These are phyloP conservation scores for Craseonycteris thonglongyai DNA, from an alignment of 2,113 vertebrate genomes.

Conservation along the genomic window DNA sequence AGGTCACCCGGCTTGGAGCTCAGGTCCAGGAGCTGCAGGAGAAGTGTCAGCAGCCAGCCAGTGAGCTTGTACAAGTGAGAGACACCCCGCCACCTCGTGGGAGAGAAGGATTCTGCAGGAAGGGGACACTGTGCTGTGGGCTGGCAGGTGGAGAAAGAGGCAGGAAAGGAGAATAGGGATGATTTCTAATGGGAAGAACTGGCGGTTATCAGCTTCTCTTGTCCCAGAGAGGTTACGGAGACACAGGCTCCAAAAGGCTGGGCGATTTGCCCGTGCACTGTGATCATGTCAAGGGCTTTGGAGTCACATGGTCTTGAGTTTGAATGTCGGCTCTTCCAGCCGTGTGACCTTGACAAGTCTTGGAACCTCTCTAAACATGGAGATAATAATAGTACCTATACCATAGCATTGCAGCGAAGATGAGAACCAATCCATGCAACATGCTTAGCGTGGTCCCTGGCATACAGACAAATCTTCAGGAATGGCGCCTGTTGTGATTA, in stretches of 20 bases:
- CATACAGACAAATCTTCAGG: not conserved
- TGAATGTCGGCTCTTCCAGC: not conserved
- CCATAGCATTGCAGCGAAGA: not conserved
- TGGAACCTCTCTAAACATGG: not conserved
- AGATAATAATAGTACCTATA: not conserved
- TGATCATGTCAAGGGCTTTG: not conserved
- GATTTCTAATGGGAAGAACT: not conserved
- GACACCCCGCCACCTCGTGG: not conserved
- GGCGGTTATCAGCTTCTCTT: not conserved
- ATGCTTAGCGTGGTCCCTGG: not conserved
- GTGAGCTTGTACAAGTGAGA: constrained; percentile 63
- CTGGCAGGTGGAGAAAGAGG: not conserved
- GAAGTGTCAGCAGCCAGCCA: constrained; percentile 44
- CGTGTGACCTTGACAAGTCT: not conserved
- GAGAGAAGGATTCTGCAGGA: not conserved
- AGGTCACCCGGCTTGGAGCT: not conserved
- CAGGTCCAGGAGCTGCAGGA: constrained; percentile 41
- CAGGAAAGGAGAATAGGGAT: not conserved
- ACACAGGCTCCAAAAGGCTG: not conserved
- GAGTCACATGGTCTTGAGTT: not conserved
- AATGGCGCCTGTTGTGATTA: not conserved
- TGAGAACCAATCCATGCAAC: not conserved
- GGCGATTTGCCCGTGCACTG: not conserved
- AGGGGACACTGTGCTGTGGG: not conserved
- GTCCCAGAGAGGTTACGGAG: not conserved